Conservation (phyloP, 2,888 invertebrate species). For the Catocala sponsa region DNA sequence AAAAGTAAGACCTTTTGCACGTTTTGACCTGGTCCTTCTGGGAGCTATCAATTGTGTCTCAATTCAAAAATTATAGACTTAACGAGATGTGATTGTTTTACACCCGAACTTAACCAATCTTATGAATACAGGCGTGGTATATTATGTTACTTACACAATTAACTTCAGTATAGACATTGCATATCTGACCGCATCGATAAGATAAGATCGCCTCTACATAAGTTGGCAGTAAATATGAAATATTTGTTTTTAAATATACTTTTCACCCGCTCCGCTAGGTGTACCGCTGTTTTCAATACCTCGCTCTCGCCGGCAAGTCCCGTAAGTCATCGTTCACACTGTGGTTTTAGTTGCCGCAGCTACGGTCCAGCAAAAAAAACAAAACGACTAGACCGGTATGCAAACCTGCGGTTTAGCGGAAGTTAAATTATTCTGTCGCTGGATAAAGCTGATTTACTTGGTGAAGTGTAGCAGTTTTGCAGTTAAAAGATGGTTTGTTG, state of each 20-base stretch:
- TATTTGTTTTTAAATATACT: not conserved
- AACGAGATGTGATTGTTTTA: too few species aligned
- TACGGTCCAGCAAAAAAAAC: conserved; percentile 44
- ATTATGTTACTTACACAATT: too few species aligned
- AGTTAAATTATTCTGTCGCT: conserved; percentile 33
- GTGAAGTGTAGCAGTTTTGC: conserved; percentile 13
- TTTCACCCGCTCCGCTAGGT: not conserved
- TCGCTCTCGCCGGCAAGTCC: conserved; percentile 49
- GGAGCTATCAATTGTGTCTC: too few species aligned
- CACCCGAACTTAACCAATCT: too few species aligned
- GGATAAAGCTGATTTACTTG: conserved; percentile 31
- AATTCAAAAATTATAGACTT: too few species aligned
- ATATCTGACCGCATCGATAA: too few species aligned
- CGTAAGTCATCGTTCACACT: conserved; percentile 60
- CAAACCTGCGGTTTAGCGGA: conserved; percentile 36
- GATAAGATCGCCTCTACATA: too few species aligned
- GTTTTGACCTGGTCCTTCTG: too few species aligned
- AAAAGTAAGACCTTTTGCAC: too few species aligned
- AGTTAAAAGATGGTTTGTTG: not conserved
- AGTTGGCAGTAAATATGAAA: too few species aligned
- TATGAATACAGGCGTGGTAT: too few species aligned
- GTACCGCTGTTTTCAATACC: conserved; percentile 38
- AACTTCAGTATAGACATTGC: too few species aligned
- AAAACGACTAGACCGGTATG: conserved; percentile 35
- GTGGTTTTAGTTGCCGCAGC: conserved; percentile 57